phyloP scores from a whole-genome alignment of 2,888 invertebrate species.

The Drosophila rellima region DNA sequence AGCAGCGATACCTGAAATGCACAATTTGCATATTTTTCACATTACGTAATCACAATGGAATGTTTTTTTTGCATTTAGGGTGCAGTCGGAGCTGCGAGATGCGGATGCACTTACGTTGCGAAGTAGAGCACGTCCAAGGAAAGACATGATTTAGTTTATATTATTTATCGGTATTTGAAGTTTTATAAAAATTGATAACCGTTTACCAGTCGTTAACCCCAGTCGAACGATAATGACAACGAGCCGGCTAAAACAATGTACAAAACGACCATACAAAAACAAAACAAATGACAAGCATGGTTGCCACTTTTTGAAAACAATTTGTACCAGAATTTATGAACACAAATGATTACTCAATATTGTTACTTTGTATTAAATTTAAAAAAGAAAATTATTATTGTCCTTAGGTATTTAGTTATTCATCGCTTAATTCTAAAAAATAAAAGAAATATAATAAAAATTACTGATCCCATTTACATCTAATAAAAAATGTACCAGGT shows the following conservation, averaged over 20 bases:
- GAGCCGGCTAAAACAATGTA: constrained; percentile 40
- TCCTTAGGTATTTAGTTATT: too few relatives aligned
- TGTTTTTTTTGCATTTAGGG: constrained; percentile 45
- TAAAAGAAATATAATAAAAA: too few relatives aligned
- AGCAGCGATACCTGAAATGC: constrained; percentile 73
- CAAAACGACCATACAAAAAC: constrained; percentile 40
- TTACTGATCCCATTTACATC: not conserved
- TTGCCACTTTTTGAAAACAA: not conserved
- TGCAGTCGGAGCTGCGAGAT: not conserved
- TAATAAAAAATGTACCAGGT: not conserved
- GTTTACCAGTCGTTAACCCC: constrained; percentile 18
- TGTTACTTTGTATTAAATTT: too few relatives aligned
- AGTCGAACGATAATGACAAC: constrained; percentile 22
- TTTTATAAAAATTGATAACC: constrained; percentile 1
- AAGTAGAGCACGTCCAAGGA: constrained; percentile 76
- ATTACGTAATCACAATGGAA: constrained; percentile 71
- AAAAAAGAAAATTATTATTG: too few relatives aligned
- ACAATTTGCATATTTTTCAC: constrained; percentile 42
- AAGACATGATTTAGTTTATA: constrained; percentile 73
- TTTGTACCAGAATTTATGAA: not conserved
- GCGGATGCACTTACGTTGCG: constrained; percentile 78
- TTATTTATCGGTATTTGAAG: constrained; percentile 1
- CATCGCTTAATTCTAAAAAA: too few relatives aligned
- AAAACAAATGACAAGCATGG: constrained; percentile 41
- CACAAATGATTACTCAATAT: too few relatives aligned